Conservation (phyloP, 2,113 vertebrate genomes). For the Oryzias melastigma region DNA sequence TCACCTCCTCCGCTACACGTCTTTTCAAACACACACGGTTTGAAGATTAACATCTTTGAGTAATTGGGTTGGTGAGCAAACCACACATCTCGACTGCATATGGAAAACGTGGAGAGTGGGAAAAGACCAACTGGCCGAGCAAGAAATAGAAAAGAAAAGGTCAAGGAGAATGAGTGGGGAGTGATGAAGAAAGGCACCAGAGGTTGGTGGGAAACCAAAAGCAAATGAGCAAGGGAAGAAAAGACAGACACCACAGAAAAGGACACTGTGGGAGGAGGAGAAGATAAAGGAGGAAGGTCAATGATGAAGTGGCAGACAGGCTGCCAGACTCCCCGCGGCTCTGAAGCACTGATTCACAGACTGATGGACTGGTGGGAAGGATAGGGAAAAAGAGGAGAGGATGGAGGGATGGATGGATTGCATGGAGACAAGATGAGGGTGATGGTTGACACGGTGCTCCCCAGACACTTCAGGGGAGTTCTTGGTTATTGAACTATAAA, state of each 20-base stretch:
- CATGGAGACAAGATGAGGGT: neutral
- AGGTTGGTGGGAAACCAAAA: conserved; percentile 24
- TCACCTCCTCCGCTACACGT: conserved; percentile 4
- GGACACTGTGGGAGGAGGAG: conserved; percentile 33
- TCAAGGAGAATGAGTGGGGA: conserved; percentile 22
- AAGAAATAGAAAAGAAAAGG: conserved; percentile 33
- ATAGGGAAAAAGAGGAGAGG: conserved; percentile 2
- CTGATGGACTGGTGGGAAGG: conserved; percentile 18
- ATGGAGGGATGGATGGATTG: conserved; percentile 4
- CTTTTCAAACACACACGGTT: conserved; percentile 12
- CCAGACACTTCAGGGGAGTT: neutral
- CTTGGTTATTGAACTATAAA: neutral
- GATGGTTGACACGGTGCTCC: neutral
- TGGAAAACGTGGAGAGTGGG: neutral
- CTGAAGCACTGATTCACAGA: conserved; percentile 49
- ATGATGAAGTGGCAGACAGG: conserved; percentile 52
- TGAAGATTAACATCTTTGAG: conserved; percentile 38
- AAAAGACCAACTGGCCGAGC: conserved; percentile 2
- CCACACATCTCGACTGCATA: conserved; percentile 21
- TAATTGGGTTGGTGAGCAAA: conserved; percentile 8
- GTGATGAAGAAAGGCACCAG: conserved; percentile 19
- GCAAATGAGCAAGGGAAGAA: conserved; percentile 42
- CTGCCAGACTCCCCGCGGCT: conserved; percentile 54
- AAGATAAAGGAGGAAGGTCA: conserved; percentile 55
- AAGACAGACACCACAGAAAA: conserved; percentile 25